Evolutionary conservation across 2,797 vertebrate genomes (phyloP), one percentile per base, ranked within the genome.

Genomic region (Botia almorhae): DNA sequence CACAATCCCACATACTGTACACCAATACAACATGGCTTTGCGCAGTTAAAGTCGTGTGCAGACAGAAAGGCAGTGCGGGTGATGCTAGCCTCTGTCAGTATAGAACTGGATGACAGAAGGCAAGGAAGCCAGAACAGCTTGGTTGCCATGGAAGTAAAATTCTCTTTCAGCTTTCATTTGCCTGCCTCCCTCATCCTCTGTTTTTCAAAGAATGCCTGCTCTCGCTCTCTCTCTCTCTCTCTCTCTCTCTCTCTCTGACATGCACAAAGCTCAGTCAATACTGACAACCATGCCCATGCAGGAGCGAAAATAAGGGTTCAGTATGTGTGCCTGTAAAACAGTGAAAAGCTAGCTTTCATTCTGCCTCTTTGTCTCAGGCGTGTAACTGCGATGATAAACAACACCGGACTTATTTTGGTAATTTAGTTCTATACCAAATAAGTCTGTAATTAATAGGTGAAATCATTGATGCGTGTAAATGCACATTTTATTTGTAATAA

Each of bases 61-160:
- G 67, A 69, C 64, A 51, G 56, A 64, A 69, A 65, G 39, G 69
- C 83, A 69, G 58, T 36, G 70, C 68, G 60, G 80, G 61, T 83
- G 83, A 80, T 86, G 81, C 78, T 79, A 83, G 71, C 46, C 78
- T 74, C 80, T 82, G 76, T 80, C 63, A 74, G 50, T 83, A 79
- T 60, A 80, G 78, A 74, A 75, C 81, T 75, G 77, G 64, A 80
- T 83, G 72, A 82, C 87, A 86, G 87, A 86, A 85, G 81, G 87
- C 81, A 82, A 55, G 71, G 78, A 83, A 88, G 75, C 69, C 79
- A 73, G 73, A 81, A 81, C 81, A 81, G 87, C 79, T 85, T 84
- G 84, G 88, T 88, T 86, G 86, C 87, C 86, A 87, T 86, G 86
- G 86, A 87, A 87, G 81, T 86, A 74, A 87, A 86, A 83, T 83